Conservation (phyloP, 23 tunicate genomes). For the Halocynthia aurantium region DNA sequence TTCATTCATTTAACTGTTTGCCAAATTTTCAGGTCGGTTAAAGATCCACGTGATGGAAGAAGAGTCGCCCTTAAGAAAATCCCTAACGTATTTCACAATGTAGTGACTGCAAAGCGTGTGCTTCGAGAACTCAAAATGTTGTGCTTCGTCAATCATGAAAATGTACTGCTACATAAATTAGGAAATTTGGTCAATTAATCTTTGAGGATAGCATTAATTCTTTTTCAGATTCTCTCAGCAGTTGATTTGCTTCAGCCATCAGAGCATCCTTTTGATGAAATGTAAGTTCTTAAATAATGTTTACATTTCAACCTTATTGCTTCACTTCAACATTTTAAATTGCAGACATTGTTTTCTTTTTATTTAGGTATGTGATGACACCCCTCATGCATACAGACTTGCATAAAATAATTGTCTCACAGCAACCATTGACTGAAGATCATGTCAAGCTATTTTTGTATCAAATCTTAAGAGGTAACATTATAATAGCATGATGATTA, state of each 20-base stretch:
- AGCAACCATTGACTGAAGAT: constrained; percentile 64
- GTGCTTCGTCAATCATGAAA: constrained; percentile 95
- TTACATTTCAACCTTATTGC: background rate
- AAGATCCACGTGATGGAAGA: constrained; percentile 85
- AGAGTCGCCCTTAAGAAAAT: constrained; percentile 94
- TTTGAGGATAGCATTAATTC: background rate
- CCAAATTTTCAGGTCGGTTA: constrained; percentile 58
- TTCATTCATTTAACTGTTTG: background rate
- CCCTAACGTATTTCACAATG: constrained; percentile 84
- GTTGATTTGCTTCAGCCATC: constrained; percentile 80
- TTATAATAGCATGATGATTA: background rate
- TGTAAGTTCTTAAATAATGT: constrained; percentile 31
- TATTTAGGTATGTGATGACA: constrained; percentile 77
- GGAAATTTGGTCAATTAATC: background rate
- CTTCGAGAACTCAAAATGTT: constrained; percentile 90
- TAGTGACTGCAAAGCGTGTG: constrained; percentile 81
- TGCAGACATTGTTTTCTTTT: no score
- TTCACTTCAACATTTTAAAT: background rate
- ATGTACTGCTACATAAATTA: constrained; percentile 30
- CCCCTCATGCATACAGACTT: constrained; percentile 92
- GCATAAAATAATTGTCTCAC: constrained; percentile 91
- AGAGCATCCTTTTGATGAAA: constrained; percentile 74
- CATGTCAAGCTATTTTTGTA: constrained; percentile 71
- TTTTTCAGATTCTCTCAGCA: constrained; percentile 67
- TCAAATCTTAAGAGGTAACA: constrained; percentile 81